phyloP scores from a whole-genome alignment of 2,888 invertebrate genomes.

The Scotopteryx bipunctaria region DNA sequence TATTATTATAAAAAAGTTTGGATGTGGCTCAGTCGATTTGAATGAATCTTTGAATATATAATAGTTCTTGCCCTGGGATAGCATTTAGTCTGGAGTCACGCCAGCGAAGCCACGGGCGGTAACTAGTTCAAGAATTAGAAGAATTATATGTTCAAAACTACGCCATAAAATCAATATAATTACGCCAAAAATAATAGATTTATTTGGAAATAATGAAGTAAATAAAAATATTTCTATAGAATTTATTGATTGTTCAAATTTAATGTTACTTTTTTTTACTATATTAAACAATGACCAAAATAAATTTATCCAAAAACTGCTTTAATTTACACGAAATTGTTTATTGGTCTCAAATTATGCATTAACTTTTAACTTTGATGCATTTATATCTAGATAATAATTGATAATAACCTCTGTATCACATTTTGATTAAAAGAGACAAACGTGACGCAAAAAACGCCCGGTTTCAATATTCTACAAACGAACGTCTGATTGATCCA shows the following conservation, averaged over 20 bases:
- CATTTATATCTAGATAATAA: neutral
- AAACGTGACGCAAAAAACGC: too few species aligned
- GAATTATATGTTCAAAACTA: too few species aligned
- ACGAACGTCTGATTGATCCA: too few species aligned
- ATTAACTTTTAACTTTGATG: neutral
- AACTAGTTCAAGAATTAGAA: neutral
- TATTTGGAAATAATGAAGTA: neutral
- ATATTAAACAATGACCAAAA: conserved; percentile 8
- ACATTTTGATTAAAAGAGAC: neutral
- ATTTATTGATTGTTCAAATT: too few species aligned
- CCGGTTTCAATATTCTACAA: too few species aligned
- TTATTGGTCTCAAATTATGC: neutral
- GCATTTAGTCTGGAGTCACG: too few species aligned
- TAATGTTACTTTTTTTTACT: conserved; percentile 12
- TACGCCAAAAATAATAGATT: neutral
- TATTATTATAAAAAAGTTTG: neutral
- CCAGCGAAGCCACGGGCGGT: too few species aligned
- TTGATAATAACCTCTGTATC: neutral
- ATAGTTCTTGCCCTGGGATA: too few species aligned
- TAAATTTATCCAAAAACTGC: conserved; percentile 2
- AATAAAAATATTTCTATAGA: conserved; percentile 14
- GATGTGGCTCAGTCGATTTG: too few species aligned
- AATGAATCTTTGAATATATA: too few species aligned
- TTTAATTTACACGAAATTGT: neutral
- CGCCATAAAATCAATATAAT: neutral